A percentile compares a stretch with the other conserved stretches of the same genome.
These are phyloP conservation scores for Gortyna flavago DNA, from an alignment of 2,888 invertebrate genomes.

Conservation along the genomic window DNA sequence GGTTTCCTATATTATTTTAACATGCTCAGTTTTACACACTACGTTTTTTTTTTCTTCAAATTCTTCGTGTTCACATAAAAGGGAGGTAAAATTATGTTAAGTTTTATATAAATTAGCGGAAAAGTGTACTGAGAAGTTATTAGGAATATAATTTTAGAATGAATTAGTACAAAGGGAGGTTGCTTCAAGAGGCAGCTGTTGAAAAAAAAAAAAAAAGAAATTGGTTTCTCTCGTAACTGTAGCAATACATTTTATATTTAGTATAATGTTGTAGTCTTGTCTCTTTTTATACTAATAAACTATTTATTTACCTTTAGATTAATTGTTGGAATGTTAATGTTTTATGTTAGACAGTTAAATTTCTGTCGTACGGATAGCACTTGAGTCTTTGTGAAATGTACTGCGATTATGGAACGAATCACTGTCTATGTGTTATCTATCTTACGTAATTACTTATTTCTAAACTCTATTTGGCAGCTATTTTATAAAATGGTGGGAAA, in stretches of 20 bases:
- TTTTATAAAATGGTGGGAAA: slow-evolving; percentile 46
- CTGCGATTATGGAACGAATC: slow-evolving; percentile 50
- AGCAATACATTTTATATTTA: slow-evolving; percentile 79
- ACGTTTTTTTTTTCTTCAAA: slow-evolving; percentile 48
- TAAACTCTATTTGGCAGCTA: slow-evolving; percentile 24
- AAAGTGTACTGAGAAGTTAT: slow-evolving; percentile 69
- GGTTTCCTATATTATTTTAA: slow-evolving; percentile 72
- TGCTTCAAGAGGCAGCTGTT: slow-evolving; percentile 74
- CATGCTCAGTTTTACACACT: slow-evolving; percentile 71
- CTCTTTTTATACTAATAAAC: slow-evolving; percentile 74
- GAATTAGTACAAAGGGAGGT: slow-evolving; percentile 82
- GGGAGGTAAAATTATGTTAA: slow-evolving; percentile 55
- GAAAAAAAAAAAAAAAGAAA: slow-evolving; percentile 68
- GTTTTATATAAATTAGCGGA: slow-evolving; percentile 68
- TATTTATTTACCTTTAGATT: slow-evolving; percentile 81
- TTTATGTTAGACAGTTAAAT: slow-evolving; percentile 76
- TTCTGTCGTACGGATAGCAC: slow-evolving; percentile 63
- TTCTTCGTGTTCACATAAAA: slow-evolving; percentile 61
- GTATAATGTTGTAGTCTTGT: slow-evolving; percentile 78
- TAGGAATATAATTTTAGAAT: slow-evolving; percentile 70
- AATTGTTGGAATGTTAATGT: slow-evolving; percentile 84
- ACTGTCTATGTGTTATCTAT: slow-evolving; percentile 31
- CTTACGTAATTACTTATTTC: slow-evolving; percentile 33
- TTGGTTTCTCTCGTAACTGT: slow-evolving; percentile 82
- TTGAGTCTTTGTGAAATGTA: slow-evolving; percentile 64